Percentiles rank a stretch among this genome's conserved stretches.
phyloP scores from a whole-genome alignment of 1,140 invertebrate species.

The Drosophila serrata region DNA sequence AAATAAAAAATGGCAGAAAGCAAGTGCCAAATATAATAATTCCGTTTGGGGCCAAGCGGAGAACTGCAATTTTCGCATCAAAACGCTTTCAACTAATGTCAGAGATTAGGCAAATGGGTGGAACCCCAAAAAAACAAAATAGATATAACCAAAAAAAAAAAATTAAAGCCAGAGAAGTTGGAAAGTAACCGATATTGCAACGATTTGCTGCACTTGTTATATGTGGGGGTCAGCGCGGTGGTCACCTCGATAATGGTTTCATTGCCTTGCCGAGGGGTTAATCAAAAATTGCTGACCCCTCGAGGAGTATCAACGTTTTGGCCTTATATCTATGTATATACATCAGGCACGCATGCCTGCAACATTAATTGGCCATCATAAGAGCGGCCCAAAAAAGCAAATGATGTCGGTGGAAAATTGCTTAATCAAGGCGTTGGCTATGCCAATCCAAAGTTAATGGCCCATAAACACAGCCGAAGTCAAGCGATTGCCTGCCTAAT shows the following conservation, averaged over 20 bases:
- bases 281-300: slow-evolving; percentile 78
- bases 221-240: slow-evolving; percentile 33
- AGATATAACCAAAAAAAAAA: slow-evolving; percentile 9
- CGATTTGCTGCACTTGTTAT: slow-evolving; percentile 46
- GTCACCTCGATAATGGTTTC: slow-evolving; percentile 68
- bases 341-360: slow-evolving; percentile 67
- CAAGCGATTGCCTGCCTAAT: slow-evolving; percentile 78
- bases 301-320: not conserved
- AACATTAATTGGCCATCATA: slow-evolving; percentile 78
- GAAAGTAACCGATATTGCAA: slow-evolving; percentile 44
- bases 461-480: slow-evolving; percentile 76
- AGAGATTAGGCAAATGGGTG: slow-evolving; percentile 73
- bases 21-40: slow-evolving; percentile 79
- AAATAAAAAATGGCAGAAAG: slow-evolving; percentile 13
- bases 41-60: slow-evolving; percentile 45
- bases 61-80: slow-evolving; percentile 73
- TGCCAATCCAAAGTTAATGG: slow-evolving; percentile 70
- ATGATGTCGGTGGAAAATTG: slow-evolving; percentile 54
- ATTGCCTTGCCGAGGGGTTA: slow-evolving; percentile 69
- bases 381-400: slow-evolving; percentile 46
- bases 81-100: slow-evolving; percentile 67
- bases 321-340: slow-evolving; percentile 26
- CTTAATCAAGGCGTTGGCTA: slow-evolving; percentile 77
- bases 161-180: slow-evolving; percentile 20
- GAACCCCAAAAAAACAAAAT: slow-evolving; percentile 55